Conservation (phyloP, 2,113 vertebrate species). For the Pogonocichla stellata region DNA sequence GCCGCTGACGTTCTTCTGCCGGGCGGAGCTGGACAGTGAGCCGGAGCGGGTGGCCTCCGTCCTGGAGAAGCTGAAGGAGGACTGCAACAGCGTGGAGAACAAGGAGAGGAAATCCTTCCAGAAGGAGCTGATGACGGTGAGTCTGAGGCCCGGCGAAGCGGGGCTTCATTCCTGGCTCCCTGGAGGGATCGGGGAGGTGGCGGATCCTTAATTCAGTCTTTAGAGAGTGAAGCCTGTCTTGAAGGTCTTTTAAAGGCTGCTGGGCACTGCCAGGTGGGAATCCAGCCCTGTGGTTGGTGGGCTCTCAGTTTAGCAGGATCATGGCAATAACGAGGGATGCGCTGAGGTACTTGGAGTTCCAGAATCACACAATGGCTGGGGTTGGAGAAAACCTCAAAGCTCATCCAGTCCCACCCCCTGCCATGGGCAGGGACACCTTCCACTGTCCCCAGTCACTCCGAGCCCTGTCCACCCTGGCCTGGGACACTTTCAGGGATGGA, state of each 20-base stretch:
- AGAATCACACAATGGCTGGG: background rate
- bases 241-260: background rate
- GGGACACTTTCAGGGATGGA: background rate
- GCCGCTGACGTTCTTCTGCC: slow-evolving; percentile 88
- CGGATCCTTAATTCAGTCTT: background rate
- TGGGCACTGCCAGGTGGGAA: background rate
- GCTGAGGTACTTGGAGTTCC: background rate
- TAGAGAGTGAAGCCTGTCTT: background rate
- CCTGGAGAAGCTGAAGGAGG: slow-evolving; percentile 94
- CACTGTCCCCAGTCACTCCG: background rate
- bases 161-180: rapidly evolving
- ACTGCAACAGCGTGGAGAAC: slow-evolving; percentile 87
- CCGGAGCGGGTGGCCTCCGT: slow-evolving; percentile 91
- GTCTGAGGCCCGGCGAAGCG: background rate
- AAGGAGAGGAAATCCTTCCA: slow-evolving; percentile 95
- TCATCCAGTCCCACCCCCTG: background rate
- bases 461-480: background rate
- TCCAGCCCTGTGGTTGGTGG: background rate
- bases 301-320: background rate
- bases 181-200: background rate
- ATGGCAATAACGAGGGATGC: rapidly evolving
- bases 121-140: slow-evolving; percentile 93
- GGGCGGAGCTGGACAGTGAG: slow-evolving; percentile 88
- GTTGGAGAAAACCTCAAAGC: background rate
- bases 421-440: background rate